Percentiles rank a stretch among this genome's conserved stretches.
phyloP scores from a whole-genome alignment of 2,797 vertebrate species.

The Sternotherus odoratus region DNA sequence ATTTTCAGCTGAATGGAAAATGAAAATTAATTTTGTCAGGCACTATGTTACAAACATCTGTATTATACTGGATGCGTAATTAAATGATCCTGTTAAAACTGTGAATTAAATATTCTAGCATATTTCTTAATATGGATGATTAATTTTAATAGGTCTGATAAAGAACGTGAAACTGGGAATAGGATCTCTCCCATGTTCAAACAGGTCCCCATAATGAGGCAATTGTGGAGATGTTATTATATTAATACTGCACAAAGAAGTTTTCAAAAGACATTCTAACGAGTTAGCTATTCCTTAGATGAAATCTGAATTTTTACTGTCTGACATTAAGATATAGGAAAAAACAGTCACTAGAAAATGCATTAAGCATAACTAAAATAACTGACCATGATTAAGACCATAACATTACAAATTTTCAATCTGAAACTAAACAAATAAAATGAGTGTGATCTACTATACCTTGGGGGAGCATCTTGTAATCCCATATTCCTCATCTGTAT shows the following conservation, averaged over 20 bases:
- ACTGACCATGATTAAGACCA: neutral
- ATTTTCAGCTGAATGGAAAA: neutral
- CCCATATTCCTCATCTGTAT: too few relatives aligned
- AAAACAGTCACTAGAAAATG: neutral
- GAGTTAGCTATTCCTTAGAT: neutral
- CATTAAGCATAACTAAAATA: neutral
- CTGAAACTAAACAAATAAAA: neutral
- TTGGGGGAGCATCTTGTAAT: too few relatives aligned
- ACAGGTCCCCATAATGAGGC: neutral
- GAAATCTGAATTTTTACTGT: neutral
- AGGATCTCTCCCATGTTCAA: neutral
- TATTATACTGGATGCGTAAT: neutral
- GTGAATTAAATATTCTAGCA: too few relatives aligned
- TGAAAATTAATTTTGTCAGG: neutral
- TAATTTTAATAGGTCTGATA: neutral
- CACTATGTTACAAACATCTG: neutral
- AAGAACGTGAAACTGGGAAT: neutral
- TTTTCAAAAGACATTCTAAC: neutral
- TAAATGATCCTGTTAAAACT: neutral
- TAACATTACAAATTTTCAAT: neutral
- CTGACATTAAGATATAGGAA: neutral
- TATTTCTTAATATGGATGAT: neutral
- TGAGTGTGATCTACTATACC: too few relatives aligned
- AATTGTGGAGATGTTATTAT: neutral
- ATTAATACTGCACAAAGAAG: neutral